Conservation (phyloP, 2,797 vertebrate species). For the Karalla daura region DNA sequence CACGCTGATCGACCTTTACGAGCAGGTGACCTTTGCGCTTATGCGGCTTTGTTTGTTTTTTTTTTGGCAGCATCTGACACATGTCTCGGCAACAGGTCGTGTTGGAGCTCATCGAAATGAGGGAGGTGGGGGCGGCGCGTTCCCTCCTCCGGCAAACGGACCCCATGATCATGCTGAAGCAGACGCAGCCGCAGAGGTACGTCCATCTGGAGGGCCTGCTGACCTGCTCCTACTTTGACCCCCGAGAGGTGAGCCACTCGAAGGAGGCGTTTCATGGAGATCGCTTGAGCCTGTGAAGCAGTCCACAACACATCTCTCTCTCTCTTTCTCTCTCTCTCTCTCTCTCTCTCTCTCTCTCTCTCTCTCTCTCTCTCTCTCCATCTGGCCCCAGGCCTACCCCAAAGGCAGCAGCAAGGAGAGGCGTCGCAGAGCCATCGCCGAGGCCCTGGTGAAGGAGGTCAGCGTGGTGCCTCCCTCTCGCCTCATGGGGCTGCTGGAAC, state of each 20-base stretch:
- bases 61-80: neutral
- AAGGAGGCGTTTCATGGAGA: rapidly evolving
- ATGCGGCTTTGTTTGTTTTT: too few relatives aligned
- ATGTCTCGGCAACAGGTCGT: slow-evolving; percentile 86
- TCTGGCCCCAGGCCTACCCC: slow-evolving; percentile 91
- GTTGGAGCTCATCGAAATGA: slow-evolving; percentile 95
- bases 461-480: slow-evolving; percentile 97
- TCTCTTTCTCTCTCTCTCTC: neutral
- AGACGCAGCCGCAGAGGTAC: slow-evolving; percentile 93
- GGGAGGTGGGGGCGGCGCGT: slow-evolving; percentile 93
- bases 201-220: slow-evolving; percentile 93
- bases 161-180: slow-evolving; percentile 98
- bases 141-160: slow-evolving; percentile 95
- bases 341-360: neutral
- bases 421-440: slow-evolving; percentile 93
- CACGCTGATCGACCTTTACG: slow-evolving; percentile 96
- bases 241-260: slow-evolving; percentile 90
- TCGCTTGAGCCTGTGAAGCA: rapidly evolving
- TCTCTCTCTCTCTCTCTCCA: neutral
- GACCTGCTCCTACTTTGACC: slow-evolving; percentile 95
- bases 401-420: slow-evolving; percentile 98
- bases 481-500: slow-evolving; percentile 93
- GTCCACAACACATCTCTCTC: neutral
- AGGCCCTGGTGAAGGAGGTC: slow-evolving; percentile 95
- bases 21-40: slow-evolving; percentile 88